Conservation (phyloP, 2,797 vertebrate genomes). For the Centropyge bicolor region DNA sequence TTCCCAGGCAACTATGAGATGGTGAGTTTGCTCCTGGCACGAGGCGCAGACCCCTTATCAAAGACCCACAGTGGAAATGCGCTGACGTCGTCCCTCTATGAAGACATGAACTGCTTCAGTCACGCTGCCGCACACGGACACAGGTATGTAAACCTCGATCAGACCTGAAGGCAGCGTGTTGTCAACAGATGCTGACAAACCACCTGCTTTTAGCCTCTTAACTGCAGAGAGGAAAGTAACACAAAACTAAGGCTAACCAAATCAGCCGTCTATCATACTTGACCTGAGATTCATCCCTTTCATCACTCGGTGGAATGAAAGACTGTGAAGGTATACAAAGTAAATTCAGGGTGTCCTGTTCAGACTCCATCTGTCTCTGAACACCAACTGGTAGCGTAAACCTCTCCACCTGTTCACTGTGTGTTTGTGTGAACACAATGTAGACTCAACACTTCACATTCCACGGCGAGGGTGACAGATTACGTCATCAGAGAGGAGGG, state of each 20-base stretch:
- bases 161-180: background rate
- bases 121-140: constrained; percentile 96
- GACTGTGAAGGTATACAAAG: constrained; percentile 2
- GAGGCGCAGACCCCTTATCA: constrained; percentile 93
- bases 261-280: background rate
- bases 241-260: background rate
- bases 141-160: constrained; percentile 84
- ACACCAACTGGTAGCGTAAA: constrained; percentile 61
- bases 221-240: background rate
- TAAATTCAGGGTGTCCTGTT: constrained; percentile 10
- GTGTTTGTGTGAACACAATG: constrained; percentile 63
- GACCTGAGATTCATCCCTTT: constrained; percentile 14
- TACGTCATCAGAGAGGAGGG: constrained; percentile 60
- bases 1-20: constrained; percentile 95
- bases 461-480: constrained; percentile 68
- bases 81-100: constrained; percentile 92
- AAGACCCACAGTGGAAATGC: constrained; percentile 90
- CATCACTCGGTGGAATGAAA: constrained; percentile 7
- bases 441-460: constrained; percentile 80
- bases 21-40: constrained; percentile 93
- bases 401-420: constrained; percentile 74
- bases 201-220: background rate
- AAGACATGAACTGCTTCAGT: constrained; percentile 99
- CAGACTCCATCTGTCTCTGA: constrained; percentile 60
- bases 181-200: constrained; percentile 19